Evolutionary conservation across 1,140 invertebrate genomes (phyloP).

Genomic region (Muscidifurax raptorellus): DNA sequence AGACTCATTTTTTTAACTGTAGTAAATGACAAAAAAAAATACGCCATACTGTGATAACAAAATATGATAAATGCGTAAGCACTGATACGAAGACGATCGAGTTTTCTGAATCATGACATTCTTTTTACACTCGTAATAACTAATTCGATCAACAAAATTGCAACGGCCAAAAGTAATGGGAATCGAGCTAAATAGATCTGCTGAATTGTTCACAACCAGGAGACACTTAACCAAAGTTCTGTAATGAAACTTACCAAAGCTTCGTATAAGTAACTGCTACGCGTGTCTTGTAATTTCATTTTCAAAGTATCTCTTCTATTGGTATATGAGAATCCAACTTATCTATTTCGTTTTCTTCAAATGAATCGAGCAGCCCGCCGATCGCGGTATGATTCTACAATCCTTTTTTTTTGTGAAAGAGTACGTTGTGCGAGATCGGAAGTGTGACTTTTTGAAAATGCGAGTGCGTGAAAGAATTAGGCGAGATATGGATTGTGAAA

Average conservation of each 20-base stretch:
- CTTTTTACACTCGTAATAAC: neutral
- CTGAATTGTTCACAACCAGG: constrained; percentile 11
- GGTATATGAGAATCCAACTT: constrained; percentile 30
- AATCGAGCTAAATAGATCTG: constrained; percentile 21
- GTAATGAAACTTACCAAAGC: constrained; percentile 60
- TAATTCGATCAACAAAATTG: neutral
- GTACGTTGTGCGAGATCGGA: constrained; percentile 46
- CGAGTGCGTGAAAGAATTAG: constrained; percentile 57
- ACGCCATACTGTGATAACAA: constrained; percentile 60
- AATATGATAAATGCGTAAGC: constrained; percentile 25
- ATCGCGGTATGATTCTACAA: constrained; percentile 56
- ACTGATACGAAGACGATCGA: constrained; percentile 54
- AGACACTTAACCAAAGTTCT: constrained; percentile 22
- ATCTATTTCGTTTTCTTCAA: neutral
- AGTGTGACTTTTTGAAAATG: constrained; percentile 50
- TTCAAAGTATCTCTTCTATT: constrained; percentile 25
- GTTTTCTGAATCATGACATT: constrained; percentile 6
- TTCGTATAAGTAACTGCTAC: constrained; percentile 55
- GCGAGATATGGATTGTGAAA: constrained; percentile 62
- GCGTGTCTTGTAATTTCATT: constrained; percentile 33
- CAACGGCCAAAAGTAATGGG: neutral
- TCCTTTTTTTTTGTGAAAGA: constrained; percentile 58
- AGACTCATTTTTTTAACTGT: constrained; percentile 35
- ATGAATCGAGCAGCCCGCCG: constrained; percentile 64
- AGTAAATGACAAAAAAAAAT: constrained; percentile 35